These are phyloP conservation scores for Holothuria scabra DNA, from an alignment of 53 echinoderm and acorn worm species.

Conservation along the genomic window DNA sequence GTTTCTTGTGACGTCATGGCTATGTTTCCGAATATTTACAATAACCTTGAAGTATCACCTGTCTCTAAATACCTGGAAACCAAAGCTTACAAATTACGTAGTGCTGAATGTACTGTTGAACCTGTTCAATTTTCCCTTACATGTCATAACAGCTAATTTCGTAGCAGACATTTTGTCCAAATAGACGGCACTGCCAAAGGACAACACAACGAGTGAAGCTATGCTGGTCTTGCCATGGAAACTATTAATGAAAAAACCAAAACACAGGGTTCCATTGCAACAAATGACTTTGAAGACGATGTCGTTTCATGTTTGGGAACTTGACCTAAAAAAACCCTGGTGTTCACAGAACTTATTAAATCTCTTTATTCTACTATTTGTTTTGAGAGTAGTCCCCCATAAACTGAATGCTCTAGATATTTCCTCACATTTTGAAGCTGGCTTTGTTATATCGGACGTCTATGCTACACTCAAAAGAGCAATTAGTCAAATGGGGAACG, in stretches of 20 bases:
- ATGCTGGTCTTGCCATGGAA: not conserved
- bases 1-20: conserved; percentile 19
- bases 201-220: not conserved
- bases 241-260: not conserved
- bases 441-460: no score
- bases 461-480: no score
- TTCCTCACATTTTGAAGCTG: no score
- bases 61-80: not conserved
- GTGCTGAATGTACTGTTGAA: not conserved
- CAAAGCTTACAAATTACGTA: not conserved
- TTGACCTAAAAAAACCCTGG: no score
- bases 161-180: conserved; percentile 4
- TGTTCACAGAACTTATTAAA: no score
- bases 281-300: no score
- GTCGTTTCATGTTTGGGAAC: no score
- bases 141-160: not conserved
- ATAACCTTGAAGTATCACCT: not conserved
- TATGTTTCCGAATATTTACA: conserved; percentile 27
- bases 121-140: not conserved
- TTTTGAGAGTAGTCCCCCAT: no score
- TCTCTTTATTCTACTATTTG: no score
- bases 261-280: not conserved
- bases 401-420: no score
- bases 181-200: no score
- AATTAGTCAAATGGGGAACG: no score